Base-by-base conservation (phyloP, 2,888 invertebrate species). In the Meiosimyza platycephala region DNA sequence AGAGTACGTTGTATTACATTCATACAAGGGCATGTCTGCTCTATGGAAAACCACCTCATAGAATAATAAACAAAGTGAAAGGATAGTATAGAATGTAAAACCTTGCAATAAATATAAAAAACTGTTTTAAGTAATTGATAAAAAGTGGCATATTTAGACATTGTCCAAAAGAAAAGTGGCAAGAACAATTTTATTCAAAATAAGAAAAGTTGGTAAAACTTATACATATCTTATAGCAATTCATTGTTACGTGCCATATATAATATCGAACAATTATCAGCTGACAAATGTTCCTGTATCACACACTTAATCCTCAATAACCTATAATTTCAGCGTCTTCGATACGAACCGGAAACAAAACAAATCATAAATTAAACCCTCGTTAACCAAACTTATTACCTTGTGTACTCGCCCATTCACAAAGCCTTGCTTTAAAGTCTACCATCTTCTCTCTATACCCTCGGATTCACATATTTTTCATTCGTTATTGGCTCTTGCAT, bases 281-380 rank as follows among this genome's bases (percentile, higher is more conserved):
- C 28, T 28, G 0, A 13, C 2, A n/a, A 11, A n/a, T 55, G 11
- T 57, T 28, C 3, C 57, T 65, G 16, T 47, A 64, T 48, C 63
- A 16, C 50, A 59, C 7, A 55, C 55, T n/a, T 55, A 54, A 16
- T 5, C 1, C 18, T 54, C n/a, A 11, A 7, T 54, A n/a, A 13
- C 54, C 18, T 13, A 12, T 40, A 13, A 47, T 62, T 59, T 15
- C 22, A 59, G 0, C 12, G 9, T 22, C 33, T 28, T 16, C 16
- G 18, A 16, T 40, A 64, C 16, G 79, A 83, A 84, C 84, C 84
- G 84, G 84, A 84, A 84, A 85, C 84, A 84, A 83, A 84, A 85
- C 85, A 84, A 84, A 85, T 84, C 84, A 84, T 84, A 85, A 85
- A 85, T 85, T 85, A 84, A 83, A 85, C 83, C 82, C 84, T 85